phyloP scores from a whole-genome alignment of 1,140 invertebrate species.

The Eulimnadia texana region DNA sequence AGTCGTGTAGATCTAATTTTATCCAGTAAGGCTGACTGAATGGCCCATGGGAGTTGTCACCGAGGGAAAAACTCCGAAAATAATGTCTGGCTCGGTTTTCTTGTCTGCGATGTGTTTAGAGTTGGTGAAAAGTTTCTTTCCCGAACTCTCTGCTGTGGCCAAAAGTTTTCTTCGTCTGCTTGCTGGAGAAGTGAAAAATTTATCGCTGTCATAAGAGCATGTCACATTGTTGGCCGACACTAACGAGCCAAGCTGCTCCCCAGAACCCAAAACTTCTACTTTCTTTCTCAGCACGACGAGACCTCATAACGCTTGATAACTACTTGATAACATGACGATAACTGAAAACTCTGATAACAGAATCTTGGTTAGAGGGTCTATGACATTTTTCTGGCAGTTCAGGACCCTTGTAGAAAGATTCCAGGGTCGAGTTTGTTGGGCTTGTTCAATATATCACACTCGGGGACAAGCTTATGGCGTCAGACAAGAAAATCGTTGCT shows the following conservation, averaged over 20 bases:
- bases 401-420: too few species aligned
- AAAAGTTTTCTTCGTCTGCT: background rate
- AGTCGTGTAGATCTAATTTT: background rate
- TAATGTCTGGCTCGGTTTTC: too few species aligned
- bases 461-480: background rate
- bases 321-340: too few species aligned
- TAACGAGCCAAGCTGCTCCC: background rate
- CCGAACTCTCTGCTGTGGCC: background rate
- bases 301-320: too few species aligned
- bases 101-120: too few species aligned
- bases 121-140: too few species aligned
- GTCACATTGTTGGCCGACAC: background rate
- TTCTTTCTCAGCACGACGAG: too few species aligned
- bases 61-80: background rate
- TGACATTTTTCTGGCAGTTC: too few species aligned
- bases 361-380: too few species aligned
- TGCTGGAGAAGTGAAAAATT: background rate
- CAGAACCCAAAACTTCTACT: too few species aligned
- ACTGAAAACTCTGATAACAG: too few species aligned
- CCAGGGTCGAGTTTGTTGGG: background rate
- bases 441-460: background rate
- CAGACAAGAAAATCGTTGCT: background rate
- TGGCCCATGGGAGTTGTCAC: background rate
- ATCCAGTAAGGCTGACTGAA: background rate
- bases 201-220: background rate